phyloP scores from a whole-genome alignment of 2,888 invertebrate genomes.

The Keiferia lycopersicella region DNA sequence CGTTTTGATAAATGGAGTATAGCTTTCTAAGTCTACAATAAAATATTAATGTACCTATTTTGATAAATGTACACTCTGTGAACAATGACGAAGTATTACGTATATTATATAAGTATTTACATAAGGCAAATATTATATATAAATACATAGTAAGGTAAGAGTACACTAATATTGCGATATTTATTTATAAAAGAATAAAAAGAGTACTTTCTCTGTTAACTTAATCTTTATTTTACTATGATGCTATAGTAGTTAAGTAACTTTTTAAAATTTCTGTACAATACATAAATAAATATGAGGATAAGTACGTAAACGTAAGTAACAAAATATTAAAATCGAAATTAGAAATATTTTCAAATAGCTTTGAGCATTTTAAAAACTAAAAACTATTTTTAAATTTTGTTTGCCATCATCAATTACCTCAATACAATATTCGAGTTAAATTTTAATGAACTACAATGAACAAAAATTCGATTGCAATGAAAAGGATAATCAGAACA shows the following conservation, averaged over 20 bases:
- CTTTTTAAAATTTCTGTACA: neutral
- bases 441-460: too few species aligned
- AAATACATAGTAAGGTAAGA: neutral
- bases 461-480: too few species aligned
- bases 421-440: too few species aligned
- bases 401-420: too few species aligned
- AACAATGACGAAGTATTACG: neutral
- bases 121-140: conserved; percentile 3
- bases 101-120: neutral
- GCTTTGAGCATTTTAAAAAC: conserved; percentile 6
- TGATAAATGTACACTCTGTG: conserved; percentile 1
- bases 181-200: neutral
- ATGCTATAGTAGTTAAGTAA: too few species aligned
- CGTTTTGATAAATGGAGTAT: too few species aligned
- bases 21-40: neutral
- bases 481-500: too few species aligned
- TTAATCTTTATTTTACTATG: neutral
- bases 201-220: neutral
- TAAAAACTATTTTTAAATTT: neutral
- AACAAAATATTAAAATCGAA: neutral
- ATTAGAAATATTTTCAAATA: neutral
- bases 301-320: neutral
- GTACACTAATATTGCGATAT: neutral
- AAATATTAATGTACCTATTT: conserved; percentile 1
- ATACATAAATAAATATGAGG: neutral